phyloP scores from a whole-genome alignment of 2,888 invertebrate genomes.

The Epirrita christyi region DNA sequence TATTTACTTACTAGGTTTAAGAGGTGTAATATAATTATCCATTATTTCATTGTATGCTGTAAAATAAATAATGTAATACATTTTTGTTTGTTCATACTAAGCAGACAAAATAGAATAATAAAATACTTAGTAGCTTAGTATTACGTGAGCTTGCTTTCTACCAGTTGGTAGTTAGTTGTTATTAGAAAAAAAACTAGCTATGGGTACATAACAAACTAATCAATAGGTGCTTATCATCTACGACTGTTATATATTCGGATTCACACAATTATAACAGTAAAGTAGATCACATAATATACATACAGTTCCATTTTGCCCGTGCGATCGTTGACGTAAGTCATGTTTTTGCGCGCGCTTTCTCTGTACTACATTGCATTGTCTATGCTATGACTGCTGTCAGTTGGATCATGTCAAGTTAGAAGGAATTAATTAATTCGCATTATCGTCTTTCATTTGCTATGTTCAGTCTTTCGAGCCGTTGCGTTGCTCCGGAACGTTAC shows the following conservation, averaged over 20 bases:
- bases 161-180: no score
- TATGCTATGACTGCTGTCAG: conserved; percentile 31
- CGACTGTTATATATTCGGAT: conserved; percentile 29
- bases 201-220: not conserved
- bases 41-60: no score
- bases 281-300: conserved; percentile 22
- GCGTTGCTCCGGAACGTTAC: no score
- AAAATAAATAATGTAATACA: no score
- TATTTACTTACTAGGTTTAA: no score
- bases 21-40: no score
- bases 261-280: conserved; percentile 27
- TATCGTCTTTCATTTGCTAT: conserved; percentile 1
- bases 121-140: no score
- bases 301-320: conserved; percentile 25
- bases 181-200: conserved; percentile 17
- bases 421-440: conserved; percentile 30
- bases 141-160: no score
- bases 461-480: not conserved
- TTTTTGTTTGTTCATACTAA: no score
- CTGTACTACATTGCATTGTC: conserved; percentile 43
- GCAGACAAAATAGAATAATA: no score
- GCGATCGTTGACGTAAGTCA: conserved; percentile 32
- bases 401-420: conserved; percentile 28
- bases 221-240: conserved; percentile 10
- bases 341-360: conserved; percentile 47